Percentiles rank a stretch among this genome's conserved stretches.
These are phyloP conservation scores for Lanius collurio DNA, from an alignment of 2,113 vertebrate genomes.

Conservation along the genomic window DNA sequence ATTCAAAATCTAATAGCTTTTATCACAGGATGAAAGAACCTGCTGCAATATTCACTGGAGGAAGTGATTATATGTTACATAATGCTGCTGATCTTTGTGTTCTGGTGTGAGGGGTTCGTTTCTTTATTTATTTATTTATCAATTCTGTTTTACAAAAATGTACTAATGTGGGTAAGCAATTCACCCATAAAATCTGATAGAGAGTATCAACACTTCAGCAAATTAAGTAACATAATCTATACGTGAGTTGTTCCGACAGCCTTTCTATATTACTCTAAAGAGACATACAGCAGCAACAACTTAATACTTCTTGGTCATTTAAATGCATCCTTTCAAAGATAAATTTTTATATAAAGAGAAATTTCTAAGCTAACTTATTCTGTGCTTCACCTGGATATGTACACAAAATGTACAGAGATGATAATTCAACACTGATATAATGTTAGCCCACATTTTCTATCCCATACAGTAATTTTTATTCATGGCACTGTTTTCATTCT, in stretches of 20 bases:
- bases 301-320: constrained; percentile 7
- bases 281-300: neutral
- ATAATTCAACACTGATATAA: neutral
- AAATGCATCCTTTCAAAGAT: neutral
- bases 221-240: neutral
- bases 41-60: neutral
- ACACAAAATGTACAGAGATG: neutral
- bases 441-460: neutral
- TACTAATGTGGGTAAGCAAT: neutral
- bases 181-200: constrained; percentile 28
- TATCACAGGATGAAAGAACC: neutral
- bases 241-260: neutral
- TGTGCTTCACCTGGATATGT: neutral
- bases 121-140: neutral
- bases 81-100: neutral
- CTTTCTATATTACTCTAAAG: neutral
- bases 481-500: neutral
- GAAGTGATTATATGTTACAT: neutral
- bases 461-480: neutral
- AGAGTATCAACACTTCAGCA: neutral
- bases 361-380: neutral
- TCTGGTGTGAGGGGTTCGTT: neutral
- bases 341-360: neutral
- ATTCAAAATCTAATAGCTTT: neutral
- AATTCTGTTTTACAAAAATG: neutral